Percentiles rank a stretch among this genome's conserved stretches.
Evolutionary conservation across 2,888 invertebrate species (phyloP).

Genomic region (Camptogramma bilineatum): DNA sequence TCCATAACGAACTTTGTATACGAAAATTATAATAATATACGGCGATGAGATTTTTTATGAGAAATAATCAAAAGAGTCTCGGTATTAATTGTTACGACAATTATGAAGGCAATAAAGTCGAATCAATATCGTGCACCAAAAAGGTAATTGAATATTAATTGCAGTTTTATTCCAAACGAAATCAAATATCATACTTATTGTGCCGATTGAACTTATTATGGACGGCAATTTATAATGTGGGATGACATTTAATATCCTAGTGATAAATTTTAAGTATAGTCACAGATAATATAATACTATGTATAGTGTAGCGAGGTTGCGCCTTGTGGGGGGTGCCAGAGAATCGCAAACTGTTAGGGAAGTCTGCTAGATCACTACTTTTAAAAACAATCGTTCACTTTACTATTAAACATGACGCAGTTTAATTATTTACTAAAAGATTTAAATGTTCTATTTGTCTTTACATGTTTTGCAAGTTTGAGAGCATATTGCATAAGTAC

Average conservation of each 20-base stretch:
- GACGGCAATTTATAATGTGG: constrained; percentile 69
- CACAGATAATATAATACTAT: too few relatives aligned
- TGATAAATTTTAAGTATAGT: constrained; percentile 71
- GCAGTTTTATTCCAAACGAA: constrained; percentile 48
- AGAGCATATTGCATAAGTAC: too few relatives aligned
- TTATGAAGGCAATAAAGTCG: constrained; percentile 26
- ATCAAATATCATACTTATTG: constrained; percentile 48
- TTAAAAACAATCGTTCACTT: not conserved
- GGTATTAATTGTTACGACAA: constrained; percentile 29
- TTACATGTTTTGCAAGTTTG: too few relatives aligned
- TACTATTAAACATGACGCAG: too few relatives aligned
- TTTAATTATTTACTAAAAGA: too few relatives aligned
- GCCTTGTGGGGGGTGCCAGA: constrained; percentile 69
- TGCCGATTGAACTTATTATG: constrained; percentile 62
- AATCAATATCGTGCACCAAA: constrained; percentile 29
- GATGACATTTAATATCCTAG: constrained; percentile 73
- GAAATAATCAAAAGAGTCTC: constrained; percentile 26
- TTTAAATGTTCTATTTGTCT: too few relatives aligned
- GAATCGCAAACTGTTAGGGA: constrained; percentile 8
- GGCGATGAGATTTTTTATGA: constrained; percentile 35
- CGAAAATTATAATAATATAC: constrained; percentile 34
- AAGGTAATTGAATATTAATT: constrained; percentile 33
- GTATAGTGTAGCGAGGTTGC: constrained; percentile 49
- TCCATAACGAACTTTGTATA: constrained; percentile 36
- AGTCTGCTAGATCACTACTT: constrained; percentile 21